Percentiles rank a stretch among this genome's conserved stretches.
Conservation (phyloP, 2,797 vertebrate genomes). For the Dicrostonyx torquatus region DNA sequence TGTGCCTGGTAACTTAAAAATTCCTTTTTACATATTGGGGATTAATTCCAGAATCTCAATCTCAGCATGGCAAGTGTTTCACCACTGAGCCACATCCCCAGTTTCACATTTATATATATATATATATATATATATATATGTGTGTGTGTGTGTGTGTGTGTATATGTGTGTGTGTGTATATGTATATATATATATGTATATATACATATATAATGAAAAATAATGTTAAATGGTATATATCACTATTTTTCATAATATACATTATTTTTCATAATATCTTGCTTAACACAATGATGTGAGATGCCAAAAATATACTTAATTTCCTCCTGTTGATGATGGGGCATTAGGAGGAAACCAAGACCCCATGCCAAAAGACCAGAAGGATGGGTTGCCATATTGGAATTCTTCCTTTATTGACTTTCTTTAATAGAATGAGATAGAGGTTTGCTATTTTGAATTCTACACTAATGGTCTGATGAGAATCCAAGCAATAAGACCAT, state of each 20-base stretch:
- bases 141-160: no score
- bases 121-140: not conserved
- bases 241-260: not conserved
- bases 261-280: not conserved
- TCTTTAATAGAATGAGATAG: not conserved
- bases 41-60: not conserved
- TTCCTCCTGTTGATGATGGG: accelerated
- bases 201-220: not conserved
- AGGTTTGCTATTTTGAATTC: not conserved
- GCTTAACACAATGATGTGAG: not conserved
- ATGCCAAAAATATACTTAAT: no score
- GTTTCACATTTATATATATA: not conserved
- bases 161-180: no score
- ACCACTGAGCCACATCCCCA: not conserved
- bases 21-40: not conserved
- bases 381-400: not conserved
- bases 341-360: not conserved
- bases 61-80: not conserved
- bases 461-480: not conserved
- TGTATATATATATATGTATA: not conserved
- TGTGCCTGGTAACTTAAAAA: not conserved
- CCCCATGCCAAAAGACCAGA: not conserved
- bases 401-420: not conserved
- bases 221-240: not conserved
- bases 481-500: not conserved